Base-by-base conservation (phyloP, 2,888 invertebrate genomes). In the Chrysotoxum bicinctum region DNA sequence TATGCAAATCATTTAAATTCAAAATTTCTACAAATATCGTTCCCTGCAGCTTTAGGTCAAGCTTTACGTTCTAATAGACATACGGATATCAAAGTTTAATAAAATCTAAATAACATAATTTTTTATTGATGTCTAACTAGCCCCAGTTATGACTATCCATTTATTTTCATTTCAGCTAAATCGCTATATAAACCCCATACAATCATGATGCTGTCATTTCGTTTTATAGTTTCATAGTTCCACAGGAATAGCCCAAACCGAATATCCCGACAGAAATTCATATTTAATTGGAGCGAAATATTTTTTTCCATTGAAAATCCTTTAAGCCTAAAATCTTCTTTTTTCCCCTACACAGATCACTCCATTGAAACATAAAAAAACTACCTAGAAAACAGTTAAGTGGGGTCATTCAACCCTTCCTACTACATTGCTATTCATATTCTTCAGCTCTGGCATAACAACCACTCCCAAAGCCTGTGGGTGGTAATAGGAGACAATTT, bases 281-380 rank as follows among this genome's bases (percentile, higher is more conserved):
- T 60, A 77, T 82, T 77, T 82, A 82, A 82, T 82, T 77, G 72
- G 19, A 82, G 72, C 19, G 70, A 64, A 64, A 75, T 69, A 64
- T 80, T 19, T 35, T 70, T 76, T 64, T 43, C 50, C 35, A 52
- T 66, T 76, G 76, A 32, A 72, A 72, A 76, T 76, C 76, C 72
- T 64, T 58, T 80, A 45, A 56, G 19, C 64, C 43, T 64, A 16
- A 32, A 45, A 30, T 19, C 32, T 62, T 68, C 14, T 32, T 32
- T 50, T 60, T 52, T 19, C 10, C 30, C n/a, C 9, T 26, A 14
- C 52, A 40, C 26, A n/a, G 23, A 45, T 64, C 40, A 68, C 56
- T 78, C 30, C 72, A 56, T 69, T 70, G 32, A 50, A 43, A 54
- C 16, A 72, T 48, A 16, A n/a, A 75, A 68, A 60, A 48, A 21